Base-by-base conservation (phyloP, 1,140 invertebrate species). In the Babylonia areolata region DNA sequence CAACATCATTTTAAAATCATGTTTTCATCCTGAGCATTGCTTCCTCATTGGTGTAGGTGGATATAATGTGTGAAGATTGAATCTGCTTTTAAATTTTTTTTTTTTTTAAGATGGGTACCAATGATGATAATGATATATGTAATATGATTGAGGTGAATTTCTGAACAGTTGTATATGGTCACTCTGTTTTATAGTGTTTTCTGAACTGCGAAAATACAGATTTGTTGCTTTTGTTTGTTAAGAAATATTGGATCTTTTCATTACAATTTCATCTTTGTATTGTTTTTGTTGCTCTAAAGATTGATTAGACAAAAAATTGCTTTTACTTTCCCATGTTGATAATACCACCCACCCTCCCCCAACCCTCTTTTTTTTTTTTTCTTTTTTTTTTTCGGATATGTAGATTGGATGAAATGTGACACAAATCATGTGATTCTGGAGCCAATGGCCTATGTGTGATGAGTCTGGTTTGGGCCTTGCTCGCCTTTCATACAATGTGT, bases 341-440 rank as follows among this genome's bases (percentile, higher is more conserved):
- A n/a, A n/a, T n/a, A n/a, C n/a, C n/a, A n/a, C n/a, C n/a, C n/a
- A n/a, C n/a, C n/a, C n/a, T n/a, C n/a, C n/a, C n/a, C n/a, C n/a
- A n/a, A n/a, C n/a, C n/a, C n/a, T n/a, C n/a, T n/a, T 73, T 73
- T 73, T 35, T 9, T 31, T 73, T 73, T 73, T 71, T 71, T 71
- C 69, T 28, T n/a, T 71, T n/a, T 12, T 9, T 9, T 71, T 71
- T 33, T 75, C 35, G 23, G 5, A 0, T 75, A 33, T 75, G 42
- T 54, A 39, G 80, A 31, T 39, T 80, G 28, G 35, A n/a, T 40
- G 69, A 73, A 35, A 84, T 84, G 64, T 39, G 35, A 73, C 42
- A 46, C 42, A 23, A 73, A 46, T 84, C 64, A 84, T 84, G 58
- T 84, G 82, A 73, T 69, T 71, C 15, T 42, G 12, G 40, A 39